Evolutionary conservation across 2,888 invertebrate genomes (phyloP).

Genomic region (Tiphia femorata): DNA sequence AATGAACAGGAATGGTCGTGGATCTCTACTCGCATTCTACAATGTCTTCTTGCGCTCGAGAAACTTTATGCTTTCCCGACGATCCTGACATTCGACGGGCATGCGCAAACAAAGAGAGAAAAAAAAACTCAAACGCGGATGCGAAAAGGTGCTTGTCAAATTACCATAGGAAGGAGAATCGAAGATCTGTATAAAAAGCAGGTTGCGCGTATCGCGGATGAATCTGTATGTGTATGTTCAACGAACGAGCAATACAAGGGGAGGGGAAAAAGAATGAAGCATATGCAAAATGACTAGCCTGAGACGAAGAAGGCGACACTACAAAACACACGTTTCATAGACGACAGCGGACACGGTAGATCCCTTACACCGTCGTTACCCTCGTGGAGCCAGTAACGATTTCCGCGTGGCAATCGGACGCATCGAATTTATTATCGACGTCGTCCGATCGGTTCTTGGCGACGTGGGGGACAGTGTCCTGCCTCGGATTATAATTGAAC

Average conservation of each 20-base stretch:
- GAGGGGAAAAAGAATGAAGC: conserved; percentile 20
- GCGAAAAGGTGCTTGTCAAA: no score
- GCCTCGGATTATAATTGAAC: conserved; percentile 69
- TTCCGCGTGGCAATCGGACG: conserved; percentile 54
- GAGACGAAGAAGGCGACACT: conserved; percentile 38
- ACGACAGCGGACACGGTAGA: not conserved
- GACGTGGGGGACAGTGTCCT: conserved; percentile 41
- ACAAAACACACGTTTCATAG: conserved; percentile 17
- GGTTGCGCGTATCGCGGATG: no score
- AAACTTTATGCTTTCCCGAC: no score
- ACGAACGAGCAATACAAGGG: not conserved
- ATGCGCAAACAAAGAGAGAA: no score
- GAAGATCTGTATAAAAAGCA: no score
- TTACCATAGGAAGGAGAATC: no score
- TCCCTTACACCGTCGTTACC: conserved; percentile 60
- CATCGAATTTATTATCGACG: conserved; percentile 39
- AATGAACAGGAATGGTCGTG: conserved; percentile 42
- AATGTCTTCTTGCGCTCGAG: no score
- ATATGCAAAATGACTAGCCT: conserved; percentile 53
- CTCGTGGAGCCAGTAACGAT: conserved; percentile 58
- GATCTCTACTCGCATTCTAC: conserved; percentile 21
- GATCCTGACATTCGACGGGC: no score
- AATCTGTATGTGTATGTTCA: no score
- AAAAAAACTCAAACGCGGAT: no score
- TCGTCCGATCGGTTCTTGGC: conserved; percentile 33